Evolutionary conservation across 2,113 vertebrate genomes (phyloP).

Genomic region (Tenebrosternarchus preto): DNA sequence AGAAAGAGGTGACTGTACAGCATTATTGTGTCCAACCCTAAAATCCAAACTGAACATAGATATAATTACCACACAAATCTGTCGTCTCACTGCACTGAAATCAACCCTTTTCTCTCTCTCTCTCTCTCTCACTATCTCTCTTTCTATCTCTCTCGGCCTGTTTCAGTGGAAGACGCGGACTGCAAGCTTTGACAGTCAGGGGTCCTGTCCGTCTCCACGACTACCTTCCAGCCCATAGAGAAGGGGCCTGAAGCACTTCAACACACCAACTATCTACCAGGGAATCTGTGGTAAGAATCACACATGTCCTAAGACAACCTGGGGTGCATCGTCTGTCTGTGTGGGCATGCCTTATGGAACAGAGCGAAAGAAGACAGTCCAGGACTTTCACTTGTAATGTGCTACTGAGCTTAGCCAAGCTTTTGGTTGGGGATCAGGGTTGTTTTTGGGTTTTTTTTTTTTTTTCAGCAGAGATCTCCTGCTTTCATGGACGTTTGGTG

Average conservation of each 20-base stretch:
- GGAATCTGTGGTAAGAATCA: constrained; percentile 11
- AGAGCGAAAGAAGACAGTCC: neutral
- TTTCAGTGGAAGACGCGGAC: constrained; percentile 83
- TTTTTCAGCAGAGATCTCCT: constrained; percentile 2
- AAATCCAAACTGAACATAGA: too few relatives aligned
- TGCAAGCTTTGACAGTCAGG: constrained; percentile 85
- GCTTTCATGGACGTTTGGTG: neutral
- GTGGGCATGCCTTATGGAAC: constrained; percentile 10
- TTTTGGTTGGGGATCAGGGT: neutral
- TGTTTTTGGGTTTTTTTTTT: too few relatives aligned
- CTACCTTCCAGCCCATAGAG: constrained; percentile 79
- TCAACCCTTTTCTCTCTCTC: neutral
- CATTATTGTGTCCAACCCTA: neutral
- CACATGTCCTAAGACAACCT: constrained; percentile 14
- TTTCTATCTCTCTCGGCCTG: neutral
- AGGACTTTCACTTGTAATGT: neutral
- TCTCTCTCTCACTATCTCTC: neutral
- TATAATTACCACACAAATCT: too few relatives aligned
- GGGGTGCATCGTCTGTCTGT: constrained; percentile 25
- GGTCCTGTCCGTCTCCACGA: constrained; percentile 84
- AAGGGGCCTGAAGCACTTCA: neutral
- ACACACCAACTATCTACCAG: constrained; percentile 20
- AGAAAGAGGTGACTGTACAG: constrained; percentile 77
- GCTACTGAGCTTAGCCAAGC: constrained; percentile 10
- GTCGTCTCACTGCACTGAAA: too few relatives aligned